A percentile compares a stretch with the other conserved stretches of the same genome.
Conservation (phyloP, 2,888 invertebrate species). For the Macrostomum cliftonense region DNA sequence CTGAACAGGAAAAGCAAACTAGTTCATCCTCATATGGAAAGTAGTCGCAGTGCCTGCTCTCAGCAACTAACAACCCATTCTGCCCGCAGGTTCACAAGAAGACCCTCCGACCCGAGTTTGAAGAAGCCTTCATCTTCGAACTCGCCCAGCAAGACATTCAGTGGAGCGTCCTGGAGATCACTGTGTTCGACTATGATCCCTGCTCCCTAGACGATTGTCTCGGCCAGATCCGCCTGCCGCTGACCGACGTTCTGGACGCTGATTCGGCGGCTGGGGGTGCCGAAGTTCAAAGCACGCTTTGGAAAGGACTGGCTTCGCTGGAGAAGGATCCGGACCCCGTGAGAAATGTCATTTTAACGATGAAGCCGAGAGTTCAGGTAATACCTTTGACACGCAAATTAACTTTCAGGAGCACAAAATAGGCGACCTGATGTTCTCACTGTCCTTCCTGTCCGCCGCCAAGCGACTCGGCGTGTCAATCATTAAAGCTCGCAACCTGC, state of each 20-base stretch:
- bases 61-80: no score
- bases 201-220: constrained; percentile 48
- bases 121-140: constrained; percentile 52
- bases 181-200: constrained; percentile 50
- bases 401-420: constrained; percentile 17
- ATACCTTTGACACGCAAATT: no score
- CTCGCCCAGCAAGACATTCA: constrained; percentile 38
- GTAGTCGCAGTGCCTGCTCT: no score
- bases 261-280: constrained; percentile 18
- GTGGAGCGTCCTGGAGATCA: constrained; percentile 45
- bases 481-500: constrained; percentile 61
- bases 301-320: constrained; percentile 41
- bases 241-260: constrained; percentile 44
- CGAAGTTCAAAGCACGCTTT: constrained; percentile 40
- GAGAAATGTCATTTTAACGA: no score
- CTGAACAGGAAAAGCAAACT: no score
- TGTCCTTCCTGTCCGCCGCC: constrained; percentile 70
- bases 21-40: no score
- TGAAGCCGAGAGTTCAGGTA: no score
- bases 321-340: constrained; percentile 13
- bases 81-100: constrained; percentile 46
- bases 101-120: constrained; percentile 50
- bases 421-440: constrained; percentile 55
- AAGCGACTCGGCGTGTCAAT: constrained; percentile 63
- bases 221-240: constrained; percentile 45